Evolutionary conservation across 1,140 invertebrate genomes (phyloP).

Genomic region (Habropoda laboriosa): DNA sequence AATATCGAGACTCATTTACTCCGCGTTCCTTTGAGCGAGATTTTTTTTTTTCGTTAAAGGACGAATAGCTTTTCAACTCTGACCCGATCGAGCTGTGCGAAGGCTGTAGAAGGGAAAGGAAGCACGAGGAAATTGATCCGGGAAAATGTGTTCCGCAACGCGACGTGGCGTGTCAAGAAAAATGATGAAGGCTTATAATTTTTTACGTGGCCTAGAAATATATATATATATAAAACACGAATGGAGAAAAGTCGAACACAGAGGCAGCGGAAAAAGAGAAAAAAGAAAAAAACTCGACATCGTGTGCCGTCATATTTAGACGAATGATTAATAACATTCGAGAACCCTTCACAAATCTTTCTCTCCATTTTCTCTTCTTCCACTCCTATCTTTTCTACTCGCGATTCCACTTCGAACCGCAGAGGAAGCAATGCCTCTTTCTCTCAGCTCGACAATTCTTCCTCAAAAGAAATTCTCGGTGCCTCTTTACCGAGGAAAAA

Average conservation of each 20-base stretch:
- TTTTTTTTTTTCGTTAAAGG: neutral
- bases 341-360: neutral
- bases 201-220: slow-evolving; percentile 1
- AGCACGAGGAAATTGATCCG: neutral
- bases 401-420: neutral
- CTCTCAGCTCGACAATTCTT: too few relatives aligned
- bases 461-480: neutral
- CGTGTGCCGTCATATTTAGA: neutral
- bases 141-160: neutral
- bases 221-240: too few relatives aligned
- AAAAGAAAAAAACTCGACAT: neutral
- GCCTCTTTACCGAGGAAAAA: neutral
- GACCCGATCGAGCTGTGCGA: neutral
- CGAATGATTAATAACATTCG: slow-evolving; percentile 19
- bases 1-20: neutral
- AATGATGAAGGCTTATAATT: neutral
- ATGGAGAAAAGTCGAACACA: too few relatives aligned
- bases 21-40: neutral
- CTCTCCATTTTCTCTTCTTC: neutral
- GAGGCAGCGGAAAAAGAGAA: too few relatives aligned
- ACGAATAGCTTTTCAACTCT: neutral
- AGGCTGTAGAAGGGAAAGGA: too few relatives aligned
- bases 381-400: too few relatives aligned
- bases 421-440: neutral
- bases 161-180: neutral